A percentile compares a stretch with the other conserved stretches of the same genome.
Evolutionary conservation across 2,888 invertebrate species (phyloP).

Genomic region (Agapostemon virescens): DNA sequence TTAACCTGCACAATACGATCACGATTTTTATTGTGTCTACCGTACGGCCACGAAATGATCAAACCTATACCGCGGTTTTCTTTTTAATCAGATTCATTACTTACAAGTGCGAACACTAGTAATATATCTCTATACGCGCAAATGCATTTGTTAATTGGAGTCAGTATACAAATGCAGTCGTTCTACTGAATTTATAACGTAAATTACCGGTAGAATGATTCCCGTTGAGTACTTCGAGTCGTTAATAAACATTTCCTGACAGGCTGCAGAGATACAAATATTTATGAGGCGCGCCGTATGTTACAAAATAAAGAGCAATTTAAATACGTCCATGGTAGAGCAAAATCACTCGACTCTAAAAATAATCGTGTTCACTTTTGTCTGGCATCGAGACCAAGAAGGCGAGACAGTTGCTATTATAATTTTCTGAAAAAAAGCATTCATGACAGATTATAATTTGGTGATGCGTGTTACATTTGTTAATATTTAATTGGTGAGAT

Average conservation of each 20-base stretch:
- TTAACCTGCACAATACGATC: slow-evolving; percentile 16
- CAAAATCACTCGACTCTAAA: neutral
- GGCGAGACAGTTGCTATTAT: neutral
- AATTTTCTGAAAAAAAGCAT: neutral
- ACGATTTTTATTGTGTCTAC: slow-evolving; percentile 5
- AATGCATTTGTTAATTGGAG: neutral
- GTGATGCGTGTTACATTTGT: neutral
- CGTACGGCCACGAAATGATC: too few species aligned
- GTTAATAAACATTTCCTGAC: neutral
- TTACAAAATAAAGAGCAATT: neutral
- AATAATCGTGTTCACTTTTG: neutral
- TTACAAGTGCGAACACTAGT: neutral
- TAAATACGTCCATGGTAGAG: neutral
- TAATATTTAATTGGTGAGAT: neutral
- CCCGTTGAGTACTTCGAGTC: neutral
- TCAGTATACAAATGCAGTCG: neutral
- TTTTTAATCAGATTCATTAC: neutral
- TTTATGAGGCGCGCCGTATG: neutral
- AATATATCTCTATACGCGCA: neutral
- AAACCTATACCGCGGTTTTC: neutral
- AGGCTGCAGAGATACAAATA: neutral
- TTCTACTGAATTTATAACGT: neutral
- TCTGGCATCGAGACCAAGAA: neutral
- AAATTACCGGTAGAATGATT: neutral
- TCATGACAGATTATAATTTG: neutral